Evolutionary conservation across 2,888 invertebrate genomes (phyloP), one percentile per base, ranked within the genome.

Genomic region (Drosophila maculinotata): DNA sequence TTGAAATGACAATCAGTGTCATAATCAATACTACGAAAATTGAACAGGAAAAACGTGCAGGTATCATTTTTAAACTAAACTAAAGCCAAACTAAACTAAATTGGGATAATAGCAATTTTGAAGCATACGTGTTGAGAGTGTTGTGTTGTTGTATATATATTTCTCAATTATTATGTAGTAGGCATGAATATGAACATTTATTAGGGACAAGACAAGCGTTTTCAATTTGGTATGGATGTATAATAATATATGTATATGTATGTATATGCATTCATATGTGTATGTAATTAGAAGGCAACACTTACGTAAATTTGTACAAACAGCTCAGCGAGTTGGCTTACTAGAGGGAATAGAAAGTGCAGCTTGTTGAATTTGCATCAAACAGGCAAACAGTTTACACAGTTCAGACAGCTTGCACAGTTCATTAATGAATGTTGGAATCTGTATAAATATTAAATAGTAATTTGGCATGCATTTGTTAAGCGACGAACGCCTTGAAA

Each of bases 231-330:
- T 60, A 41, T 47, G 23, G 8, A 30, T 52, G 30, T 20, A 8
- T 26, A 4, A 10, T 10, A 10, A 7, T 25, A n/a, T 47, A 28
- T 1, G 42, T 56, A 8, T n/a, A 25, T 17, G 30, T 30, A 31
- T 0, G 39, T 39, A 38, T 33, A 28, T 38, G n/a, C n/a, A n/a
- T n/a, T n/a, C n/a, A n/a, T n/a, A n/a, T n/a, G n/a, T 15, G 17
- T 48, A 71, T 28, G 7, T 26, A 35, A 53, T 57, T 28, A 35
- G 44, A 60, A 51, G 36, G 25, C 41, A 66, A 69, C 58, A 81
- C 81, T 81, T 87, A 81, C 81, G 87, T 85, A 54, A 67, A 75
- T 62, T 69, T 63, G 77, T 47, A 66, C 58, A 69, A 64, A 59
- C 45, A 79, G 62, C 64, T 66, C 53, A 57, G 71, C 64, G 49